These are phyloP conservation scores for Acridotheres tristis DNA, from an alignment of 2,797 vertebrate species.

Conservation along the genomic window DNA sequence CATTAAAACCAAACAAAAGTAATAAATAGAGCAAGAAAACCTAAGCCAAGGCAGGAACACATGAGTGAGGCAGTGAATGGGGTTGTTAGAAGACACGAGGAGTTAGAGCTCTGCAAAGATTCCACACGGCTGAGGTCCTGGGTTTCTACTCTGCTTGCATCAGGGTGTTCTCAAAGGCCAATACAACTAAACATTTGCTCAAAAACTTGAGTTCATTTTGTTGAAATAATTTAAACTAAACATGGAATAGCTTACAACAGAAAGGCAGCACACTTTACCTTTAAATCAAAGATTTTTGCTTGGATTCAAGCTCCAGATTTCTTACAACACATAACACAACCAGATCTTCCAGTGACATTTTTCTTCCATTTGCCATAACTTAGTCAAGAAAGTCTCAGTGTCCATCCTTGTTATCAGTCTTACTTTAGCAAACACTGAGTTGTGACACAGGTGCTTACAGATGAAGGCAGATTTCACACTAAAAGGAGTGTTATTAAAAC, in stretches of 20 bases:
- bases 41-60: not conserved
- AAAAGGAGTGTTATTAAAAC: not conserved
- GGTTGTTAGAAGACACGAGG: not conserved
- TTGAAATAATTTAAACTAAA: not conserved
- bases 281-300: not conserved
- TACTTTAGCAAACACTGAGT: not conserved
- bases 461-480: not conserved
- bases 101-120: not conserved
- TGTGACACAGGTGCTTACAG: not conserved
- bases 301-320: not conserved
- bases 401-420: not conserved
- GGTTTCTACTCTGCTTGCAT: no score
- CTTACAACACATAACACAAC: not conserved
- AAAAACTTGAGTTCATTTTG: not conserved
- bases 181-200: not conserved
- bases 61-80: not conserved
- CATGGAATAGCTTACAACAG: not conserved
- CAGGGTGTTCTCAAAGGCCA: not conserved
- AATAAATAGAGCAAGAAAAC: not conserved
- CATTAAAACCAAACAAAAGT: not conserved
- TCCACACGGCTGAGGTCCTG: no score
- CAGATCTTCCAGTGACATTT: not conserved
- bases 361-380: not conserved
- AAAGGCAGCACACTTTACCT: not conserved
- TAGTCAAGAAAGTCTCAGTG: not conserved